Base-by-base conservation (phyloP, 1,140 invertebrate species). In the Halictus rubicundus region DNA sequence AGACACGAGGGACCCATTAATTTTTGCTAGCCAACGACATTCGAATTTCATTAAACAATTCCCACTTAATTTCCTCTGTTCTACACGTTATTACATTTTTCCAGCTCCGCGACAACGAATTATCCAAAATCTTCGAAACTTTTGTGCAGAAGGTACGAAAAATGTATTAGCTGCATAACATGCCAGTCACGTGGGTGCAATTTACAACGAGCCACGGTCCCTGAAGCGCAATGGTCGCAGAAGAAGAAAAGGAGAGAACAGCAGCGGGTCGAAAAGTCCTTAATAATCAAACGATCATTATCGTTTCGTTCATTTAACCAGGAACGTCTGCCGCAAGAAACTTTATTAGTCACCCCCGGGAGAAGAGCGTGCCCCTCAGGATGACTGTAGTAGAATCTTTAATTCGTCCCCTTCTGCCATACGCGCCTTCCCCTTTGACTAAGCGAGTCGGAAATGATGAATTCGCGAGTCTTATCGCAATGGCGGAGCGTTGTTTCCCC, bases 391-490 rank as follows among this genome's bases (percentile, higher is more conserved):
- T 82, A 72, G 73, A 85, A 80, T 66, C 75, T 82, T 73, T 61
- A 81, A 81, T 85, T 79, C 68, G 27, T 68, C 59, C 66, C 32
- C 42, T 25, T 0, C 25, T 25, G 52, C 12, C 65, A 61, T 54
- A 32, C 23, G 49, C 46, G 21, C 9, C 52, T 39, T 16, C 49
- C 54, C 46, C 46, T 42, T 69, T 32, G 52, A 59, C 80, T 68
- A 73, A 80, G 61, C 81, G 73, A 78, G 70, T 63, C 83, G 87
- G 83, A 89, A 84, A 80, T 83, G 82, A 80, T 85, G 83, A 87
- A 90, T 88, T 86, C 86, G 86, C 84, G 80, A 88, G 74, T 81
- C 84, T 89, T 89, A 83, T 88, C 87, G 78, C 78, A 52, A 64
- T 69, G 25, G 46, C 57, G 80, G 57, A 65, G 73, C 59, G 75